Conservation (phyloP, 2,888 invertebrate genomes). For the Polylopha cassiicola region DNA sequence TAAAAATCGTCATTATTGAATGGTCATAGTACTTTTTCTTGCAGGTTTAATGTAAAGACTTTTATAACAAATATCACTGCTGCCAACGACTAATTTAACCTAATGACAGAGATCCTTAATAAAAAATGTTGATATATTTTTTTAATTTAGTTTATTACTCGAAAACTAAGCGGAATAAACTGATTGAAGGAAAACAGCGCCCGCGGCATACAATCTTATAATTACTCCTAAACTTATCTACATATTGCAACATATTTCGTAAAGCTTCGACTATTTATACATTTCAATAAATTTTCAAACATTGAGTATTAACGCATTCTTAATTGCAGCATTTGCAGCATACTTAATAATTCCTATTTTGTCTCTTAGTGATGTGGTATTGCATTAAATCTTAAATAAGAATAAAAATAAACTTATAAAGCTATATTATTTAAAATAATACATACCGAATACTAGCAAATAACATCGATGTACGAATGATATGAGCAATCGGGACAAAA, state of each 20-base stretch:
- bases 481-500: constrained; percentile 51
- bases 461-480: constrained; percentile 61
- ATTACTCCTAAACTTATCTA: constrained; percentile 9
- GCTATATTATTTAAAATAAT: constrained; percentile 17
- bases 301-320: constrained; percentile 27
- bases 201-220: too few relatives aligned
- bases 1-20: too few relatives aligned
- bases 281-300: constrained; percentile 23
- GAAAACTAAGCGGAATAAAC: background rate
- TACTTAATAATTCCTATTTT: constrained; percentile 30
- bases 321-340: constrained; percentile 27
- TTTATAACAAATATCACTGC: too few relatives aligned
- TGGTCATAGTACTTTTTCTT: too few relatives aligned
- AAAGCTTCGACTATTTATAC: constrained; percentile 24
- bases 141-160: constrained; percentile 17
- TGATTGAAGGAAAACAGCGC: too few relatives aligned
- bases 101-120: too few relatives aligned
- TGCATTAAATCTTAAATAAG: constrained; percentile 30
- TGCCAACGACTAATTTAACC: too few relatives aligned
- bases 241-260: constrained; percentile 18
- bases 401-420: constrained; percentile 24
- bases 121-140: too few relatives aligned
- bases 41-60: too few relatives aligned
- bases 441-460: constrained; percentile 29
- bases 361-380: constrained; percentile 33